Evolutionary conservation across 2,113 vertebrate genomes (phyloP).

Genomic region (Prinia subflava): DNA sequence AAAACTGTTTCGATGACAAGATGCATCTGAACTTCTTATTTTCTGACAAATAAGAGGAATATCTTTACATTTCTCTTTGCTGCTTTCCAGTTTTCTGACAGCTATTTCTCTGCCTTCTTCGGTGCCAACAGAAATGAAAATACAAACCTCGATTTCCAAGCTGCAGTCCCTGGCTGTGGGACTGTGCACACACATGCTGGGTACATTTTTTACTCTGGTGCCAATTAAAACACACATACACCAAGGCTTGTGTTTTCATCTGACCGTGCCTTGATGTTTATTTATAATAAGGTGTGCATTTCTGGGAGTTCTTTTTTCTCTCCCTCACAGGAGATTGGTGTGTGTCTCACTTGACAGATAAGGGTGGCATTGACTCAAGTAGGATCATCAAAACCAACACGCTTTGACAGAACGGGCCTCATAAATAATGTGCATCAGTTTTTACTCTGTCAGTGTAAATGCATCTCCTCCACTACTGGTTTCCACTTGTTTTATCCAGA

Average conservation of each 20-base stretch:
- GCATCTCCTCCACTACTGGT: slow-evolving; percentile 7
- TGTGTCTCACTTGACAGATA: slow-evolving; percentile 37
- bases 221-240: neutral
- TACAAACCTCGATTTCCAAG: neutral
- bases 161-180: neutral
- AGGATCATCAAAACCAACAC: slow-evolving; percentile 41
- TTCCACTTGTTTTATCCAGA: slow-evolving; percentile 43
- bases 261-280: neutral
- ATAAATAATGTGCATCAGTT: slow-evolving; percentile 61
- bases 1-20: slow-evolving; percentile 50
- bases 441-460: slow-evolving; percentile 45
- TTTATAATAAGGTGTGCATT: neutral
- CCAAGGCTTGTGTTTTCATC: neutral
- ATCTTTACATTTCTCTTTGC: slow-evolving; percentile 1
- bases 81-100: slow-evolving; percentile 37
- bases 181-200: neutral
- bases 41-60: slow-evolving; percentile 46
- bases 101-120: slow-evolving; percentile 23
- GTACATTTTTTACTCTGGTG: neutral
- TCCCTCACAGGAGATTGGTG: neutral
- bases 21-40: slow-evolving; percentile 38
- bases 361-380: neutral
- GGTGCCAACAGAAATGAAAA: neutral
- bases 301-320: neutral
- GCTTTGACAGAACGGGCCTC: slow-evolving; percentile 42